These are phyloP conservation scores for Pteromalus puparum DNA, from an alignment of 1,140 invertebrate genomes.

Conservation along the genomic window DNA sequence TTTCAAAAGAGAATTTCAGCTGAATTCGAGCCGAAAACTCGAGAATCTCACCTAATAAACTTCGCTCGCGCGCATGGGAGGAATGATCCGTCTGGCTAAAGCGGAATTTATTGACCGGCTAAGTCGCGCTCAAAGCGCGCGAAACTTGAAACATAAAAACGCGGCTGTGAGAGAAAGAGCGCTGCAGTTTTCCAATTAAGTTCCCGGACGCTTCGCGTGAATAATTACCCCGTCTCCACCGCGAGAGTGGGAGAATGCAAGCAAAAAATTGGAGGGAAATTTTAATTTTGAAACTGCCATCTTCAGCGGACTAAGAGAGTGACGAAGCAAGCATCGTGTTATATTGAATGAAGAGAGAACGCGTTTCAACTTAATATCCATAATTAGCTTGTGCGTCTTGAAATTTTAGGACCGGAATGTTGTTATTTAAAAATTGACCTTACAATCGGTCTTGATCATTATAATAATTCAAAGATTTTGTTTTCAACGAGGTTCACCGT, in stretches of 20 bases:
- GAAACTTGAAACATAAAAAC: conserved; percentile 12
- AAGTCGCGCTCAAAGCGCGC: neutral
- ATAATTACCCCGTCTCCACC: conserved; percentile 13
- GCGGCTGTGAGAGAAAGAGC: neutral
- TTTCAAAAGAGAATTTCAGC: too few relatives aligned
- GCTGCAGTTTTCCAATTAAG: conserved; percentile 38
- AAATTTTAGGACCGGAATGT: neutral
- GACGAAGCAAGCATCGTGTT: neutral
- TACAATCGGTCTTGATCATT: too few relatives aligned
- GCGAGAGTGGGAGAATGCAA: neutral
- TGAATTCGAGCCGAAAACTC: too few relatives aligned
- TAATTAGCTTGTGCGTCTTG: neutral
- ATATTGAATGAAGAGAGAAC: neutral
- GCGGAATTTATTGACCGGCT: conserved; percentile 1
- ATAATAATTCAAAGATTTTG: too few relatives aligned
- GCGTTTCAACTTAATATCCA: neutral
- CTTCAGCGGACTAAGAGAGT: neutral
- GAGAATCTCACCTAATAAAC: neutral
- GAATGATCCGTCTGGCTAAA: neutral
- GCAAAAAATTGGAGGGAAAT: neutral
- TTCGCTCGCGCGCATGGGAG: neutral
- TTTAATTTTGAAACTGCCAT: conserved; percentile 37
- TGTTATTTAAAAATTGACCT: too few relatives aligned
- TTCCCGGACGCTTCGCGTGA: neutral
- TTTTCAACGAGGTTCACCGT: too few relatives aligned